These are phyloP conservation scores for Synergus gifuensis DNA, from an alignment of 2,888 invertebrate species.

Conservation along the genomic window DNA sequence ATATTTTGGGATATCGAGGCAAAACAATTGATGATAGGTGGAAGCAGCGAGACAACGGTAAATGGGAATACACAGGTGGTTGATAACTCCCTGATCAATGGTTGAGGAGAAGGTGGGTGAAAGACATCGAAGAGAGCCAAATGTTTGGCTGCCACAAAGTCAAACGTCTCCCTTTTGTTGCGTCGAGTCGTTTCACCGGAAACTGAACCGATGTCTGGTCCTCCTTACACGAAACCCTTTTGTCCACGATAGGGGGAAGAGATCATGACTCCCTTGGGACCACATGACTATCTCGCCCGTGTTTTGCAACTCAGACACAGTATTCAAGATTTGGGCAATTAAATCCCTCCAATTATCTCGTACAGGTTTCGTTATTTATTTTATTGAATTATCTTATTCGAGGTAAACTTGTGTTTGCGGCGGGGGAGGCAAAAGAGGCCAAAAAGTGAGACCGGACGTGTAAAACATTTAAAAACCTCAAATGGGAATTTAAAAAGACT, in stretches of 20 bases:
- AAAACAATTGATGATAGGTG: slow-evolving; percentile 8
- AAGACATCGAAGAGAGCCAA: slow-evolving; percentile 58
- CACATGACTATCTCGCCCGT: slow-evolving; percentile 64
- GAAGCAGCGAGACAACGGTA: slow-evolving; percentile 39
- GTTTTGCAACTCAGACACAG: slow-evolving; percentile 54
- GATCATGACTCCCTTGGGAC: slow-evolving; percentile 56
- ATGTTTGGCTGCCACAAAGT: slow-evolving; percentile 58
- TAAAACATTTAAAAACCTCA: slow-evolving; percentile 23
- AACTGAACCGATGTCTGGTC: slow-evolving; percentile 65
- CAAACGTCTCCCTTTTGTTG: slow-evolving; percentile 62
- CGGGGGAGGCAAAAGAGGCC: not conserved
- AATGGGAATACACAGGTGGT: slow-evolving; percentile 53
- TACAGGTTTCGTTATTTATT: slow-evolving; percentile 57
- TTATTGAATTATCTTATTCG: slow-evolving; percentile 23
- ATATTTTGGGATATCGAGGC: slow-evolving; percentile 10
- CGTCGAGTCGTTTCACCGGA: slow-evolving; percentile 69
- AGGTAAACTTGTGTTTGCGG: not conserved
- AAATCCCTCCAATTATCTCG: slow-evolving; percentile 56
- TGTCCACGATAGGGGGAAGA: slow-evolving; percentile 47
- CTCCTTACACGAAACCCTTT: slow-evolving; percentile 55
- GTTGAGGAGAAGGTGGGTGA: slow-evolving; percentile 48
- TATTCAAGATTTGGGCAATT: slow-evolving; percentile 54
- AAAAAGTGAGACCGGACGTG: slow-evolving; percentile 9
- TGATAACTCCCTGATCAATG: slow-evolving; percentile 56
- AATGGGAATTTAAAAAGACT: not conserved